Percentiles rank a stretch among this genome's conserved stretches.
Conservation (phyloP, 2,888 invertebrate species). For the Euzetes globulus region DNA sequence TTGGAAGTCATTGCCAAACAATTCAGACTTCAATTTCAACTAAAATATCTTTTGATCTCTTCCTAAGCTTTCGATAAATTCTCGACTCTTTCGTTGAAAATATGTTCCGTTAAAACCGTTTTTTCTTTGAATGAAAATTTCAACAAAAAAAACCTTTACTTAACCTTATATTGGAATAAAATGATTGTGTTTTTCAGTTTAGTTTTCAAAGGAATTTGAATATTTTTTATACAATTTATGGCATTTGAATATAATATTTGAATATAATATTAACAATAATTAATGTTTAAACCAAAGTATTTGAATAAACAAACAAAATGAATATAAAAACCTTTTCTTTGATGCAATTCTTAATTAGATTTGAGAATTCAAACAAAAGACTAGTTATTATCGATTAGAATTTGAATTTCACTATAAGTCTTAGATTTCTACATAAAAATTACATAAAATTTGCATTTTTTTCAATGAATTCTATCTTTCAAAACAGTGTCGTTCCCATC, state of each 20-base stretch:
- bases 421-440: constrained; percentile 10
- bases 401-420: constrained; percentile 21
- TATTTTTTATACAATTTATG: too few relatives aligned
- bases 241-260: too few relatives aligned
- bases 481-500: background rate
- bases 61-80: background rate
- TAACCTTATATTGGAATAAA: background rate
- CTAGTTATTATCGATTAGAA: background rate
- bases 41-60: too few relatives aligned
- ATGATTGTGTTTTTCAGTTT: constrained; percentile 13
- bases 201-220: background rate
- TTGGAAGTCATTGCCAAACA: too few relatives aligned
- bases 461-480: background rate
- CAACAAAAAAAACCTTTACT: background rate
- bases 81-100: background rate
- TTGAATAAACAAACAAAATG: too few relatives aligned
- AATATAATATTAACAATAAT: too few relatives aligned
- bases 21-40: too few relatives aligned
- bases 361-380: too few relatives aligned
- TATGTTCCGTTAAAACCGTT: background rate
- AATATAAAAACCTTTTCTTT: too few relatives aligned
- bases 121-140: background rate
- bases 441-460: constrained; percentile 19
- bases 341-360: too few relatives aligned
- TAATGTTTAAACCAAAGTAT: too few relatives aligned